These are phyloP conservation scores for Tyrannus savana DNA, from an alignment of 2,113 vertebrate species.

Conservation along the genomic window DNA sequence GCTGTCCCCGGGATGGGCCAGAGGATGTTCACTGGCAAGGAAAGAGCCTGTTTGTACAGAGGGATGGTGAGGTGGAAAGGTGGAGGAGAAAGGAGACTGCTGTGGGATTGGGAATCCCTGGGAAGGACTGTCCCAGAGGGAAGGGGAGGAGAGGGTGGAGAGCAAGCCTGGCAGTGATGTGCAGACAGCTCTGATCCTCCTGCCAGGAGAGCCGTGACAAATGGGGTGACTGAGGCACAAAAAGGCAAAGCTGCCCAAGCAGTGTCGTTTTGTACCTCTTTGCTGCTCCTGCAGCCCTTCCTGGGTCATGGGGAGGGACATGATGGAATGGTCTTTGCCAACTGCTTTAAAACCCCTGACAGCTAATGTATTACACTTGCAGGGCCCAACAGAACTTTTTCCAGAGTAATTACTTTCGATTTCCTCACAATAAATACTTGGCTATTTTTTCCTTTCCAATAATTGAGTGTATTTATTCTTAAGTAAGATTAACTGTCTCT, in stretches of 20 bases:
- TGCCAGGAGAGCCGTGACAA: neutral
- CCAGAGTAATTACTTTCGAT: conserved; percentile 65
- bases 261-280: rapidly evolving
- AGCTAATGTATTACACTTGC: neutral
- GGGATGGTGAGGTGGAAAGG: neutral
- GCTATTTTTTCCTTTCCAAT: conserved; percentile 48
- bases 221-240: rapidly evolving
- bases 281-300: neutral
- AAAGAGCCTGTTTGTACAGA: neutral
- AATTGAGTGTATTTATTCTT: conserved; percentile 71
- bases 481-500: conserved; percentile 66
- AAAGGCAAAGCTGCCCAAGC: too few species aligned
- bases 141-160: rapidly evolving
- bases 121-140: neutral
- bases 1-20: neutral
- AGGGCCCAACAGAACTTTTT: neutral
- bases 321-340: neutral
- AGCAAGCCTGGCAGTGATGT: neutral
- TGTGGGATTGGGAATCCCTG: neutral
- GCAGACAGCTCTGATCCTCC: neutral
- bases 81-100: neutral
- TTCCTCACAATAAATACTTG: conserved; percentile 60
- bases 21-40: neutral
- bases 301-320: rapidly evolving
- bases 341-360: neutral